A percentile compares a stretch with the other conserved stretches of the same genome.
Evolutionary conservation across 2,888 invertebrate genomes (phyloP).

Genomic region (Venusia cambrica): DNA sequence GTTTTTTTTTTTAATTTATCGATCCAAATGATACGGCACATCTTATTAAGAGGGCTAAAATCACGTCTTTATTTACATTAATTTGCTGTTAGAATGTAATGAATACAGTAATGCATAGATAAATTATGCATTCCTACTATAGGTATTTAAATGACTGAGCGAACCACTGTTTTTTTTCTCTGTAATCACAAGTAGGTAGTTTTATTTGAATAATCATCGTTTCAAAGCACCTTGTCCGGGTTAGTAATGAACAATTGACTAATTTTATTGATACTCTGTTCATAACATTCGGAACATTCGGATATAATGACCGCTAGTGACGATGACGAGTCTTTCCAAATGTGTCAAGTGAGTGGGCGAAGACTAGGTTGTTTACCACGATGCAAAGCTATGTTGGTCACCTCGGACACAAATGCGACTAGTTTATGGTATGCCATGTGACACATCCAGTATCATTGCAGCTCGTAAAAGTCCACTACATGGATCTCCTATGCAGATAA

Average conservation of each 20-base stretch:
- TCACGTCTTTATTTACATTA: too few relatives aligned
- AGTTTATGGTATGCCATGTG: neutral
- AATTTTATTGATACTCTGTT: constrained; percentile 6
- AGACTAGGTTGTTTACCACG: constrained; percentile 24
- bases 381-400: constrained; percentile 26
- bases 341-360: constrained; percentile 35
- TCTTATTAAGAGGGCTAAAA: too few relatives aligned
- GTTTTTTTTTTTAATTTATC: too few relatives aligned
- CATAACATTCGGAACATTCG: constrained; percentile 19
- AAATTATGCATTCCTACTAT: too few relatives aligned
- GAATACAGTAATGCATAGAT: too few relatives aligned
- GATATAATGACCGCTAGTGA: constrained; percentile 33
- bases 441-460: too few relatives aligned
- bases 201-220: constrained; percentile 17
- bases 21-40: too few relatives aligned
- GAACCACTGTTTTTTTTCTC: too few relatives aligned
- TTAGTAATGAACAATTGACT: constrained; percentile 15
- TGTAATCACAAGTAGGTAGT: constrained; percentile 3
- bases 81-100: too few relatives aligned
- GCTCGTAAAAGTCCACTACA: too few relatives aligned
- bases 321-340: constrained; percentile 35
- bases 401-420: constrained; percentile 15
- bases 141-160: too few relatives aligned
- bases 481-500: too few relatives aligned
- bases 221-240: constrained; percentile 25